Percentiles rank a stretch among this genome's conserved stretches.
Conservation (phyloP, 2,797 vertebrate species). For the Heterohyrax brucei region DNA sequence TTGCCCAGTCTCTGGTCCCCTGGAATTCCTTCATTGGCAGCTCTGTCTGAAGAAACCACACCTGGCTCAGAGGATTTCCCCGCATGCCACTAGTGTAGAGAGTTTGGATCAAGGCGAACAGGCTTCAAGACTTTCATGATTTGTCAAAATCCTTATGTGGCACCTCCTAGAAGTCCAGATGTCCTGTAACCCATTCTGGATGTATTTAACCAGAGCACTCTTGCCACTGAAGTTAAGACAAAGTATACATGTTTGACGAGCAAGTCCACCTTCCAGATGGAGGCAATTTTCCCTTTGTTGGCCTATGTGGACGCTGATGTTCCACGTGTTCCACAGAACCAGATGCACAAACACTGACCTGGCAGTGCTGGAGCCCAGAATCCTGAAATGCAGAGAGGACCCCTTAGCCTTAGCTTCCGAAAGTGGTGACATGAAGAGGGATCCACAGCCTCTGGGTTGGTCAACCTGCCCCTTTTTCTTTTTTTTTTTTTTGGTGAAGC, state of each 20-base stretch:
- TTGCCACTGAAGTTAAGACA: background rate
- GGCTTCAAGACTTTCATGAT: constrained; percentile 94
- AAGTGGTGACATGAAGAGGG: background rate
- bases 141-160: constrained; percentile 96
- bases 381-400: background rate
- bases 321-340: background rate
- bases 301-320: background rate
- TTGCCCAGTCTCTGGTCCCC: constrained; percentile 94
- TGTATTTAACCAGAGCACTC: constrained; percentile 84
- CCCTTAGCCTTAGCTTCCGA: background rate
- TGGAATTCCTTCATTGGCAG: constrained; percentile 96
- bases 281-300: background rate
- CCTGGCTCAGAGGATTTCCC: background rate
- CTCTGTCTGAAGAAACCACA: constrained; percentile 91
- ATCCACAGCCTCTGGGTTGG: background rate
- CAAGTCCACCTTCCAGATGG: background rate
- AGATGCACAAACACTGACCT: background rate
- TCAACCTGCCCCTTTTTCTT: background rate
- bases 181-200: constrained; percentile 95
- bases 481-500: constrained; percentile 4
- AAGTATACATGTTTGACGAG: background rate
- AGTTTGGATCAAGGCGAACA: constrained; percentile 95
- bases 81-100: constrained; percentile 89
- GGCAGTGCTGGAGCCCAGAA: background rate
- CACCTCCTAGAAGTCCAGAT: constrained; percentile 96